Evolutionary conservation across 64 coral and sea anemone genomes (phyloP).

Genomic region (Stylophora pistillata): DNA sequence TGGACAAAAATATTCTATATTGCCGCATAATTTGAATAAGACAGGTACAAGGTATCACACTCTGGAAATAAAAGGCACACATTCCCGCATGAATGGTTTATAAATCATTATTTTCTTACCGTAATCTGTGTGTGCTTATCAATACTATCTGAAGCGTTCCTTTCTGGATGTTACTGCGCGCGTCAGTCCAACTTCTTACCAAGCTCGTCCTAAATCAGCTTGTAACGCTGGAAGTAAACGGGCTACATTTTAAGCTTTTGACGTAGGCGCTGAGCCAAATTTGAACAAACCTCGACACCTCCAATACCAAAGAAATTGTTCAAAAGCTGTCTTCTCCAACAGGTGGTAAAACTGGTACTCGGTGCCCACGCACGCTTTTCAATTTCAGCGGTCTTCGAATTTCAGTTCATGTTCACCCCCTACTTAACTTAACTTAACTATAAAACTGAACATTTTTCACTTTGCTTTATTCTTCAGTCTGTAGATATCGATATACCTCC

Average conservation of each 20-base stretch:
- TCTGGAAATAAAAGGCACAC: no score
- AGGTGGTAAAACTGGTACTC: not conserved
- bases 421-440: not conserved
- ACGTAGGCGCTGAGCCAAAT: conserved; percentile 13
- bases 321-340: not conserved
- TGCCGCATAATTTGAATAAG: no score
- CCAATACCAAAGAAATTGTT: not conserved
- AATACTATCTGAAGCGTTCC: not conserved
- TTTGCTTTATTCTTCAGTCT: no score
- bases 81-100: no score
- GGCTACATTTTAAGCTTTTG: conserved; percentile 35
- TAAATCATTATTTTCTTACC: no score
- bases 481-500: no score
- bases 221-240: not conserved
- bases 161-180: not conserved
- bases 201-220: not conserved
- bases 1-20: no score
- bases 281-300: not conserved
- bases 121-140: not conserved
- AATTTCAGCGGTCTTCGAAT: conserved; percentile 9
- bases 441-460: no score
- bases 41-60: no score
- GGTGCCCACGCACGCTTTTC: not conserved
- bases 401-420: not conserved
- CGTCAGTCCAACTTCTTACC: not conserved